Evolutionary conservation across 2,888 invertebrate species (phyloP).

Genomic region (Synanthedon tipuliformis): DNA sequence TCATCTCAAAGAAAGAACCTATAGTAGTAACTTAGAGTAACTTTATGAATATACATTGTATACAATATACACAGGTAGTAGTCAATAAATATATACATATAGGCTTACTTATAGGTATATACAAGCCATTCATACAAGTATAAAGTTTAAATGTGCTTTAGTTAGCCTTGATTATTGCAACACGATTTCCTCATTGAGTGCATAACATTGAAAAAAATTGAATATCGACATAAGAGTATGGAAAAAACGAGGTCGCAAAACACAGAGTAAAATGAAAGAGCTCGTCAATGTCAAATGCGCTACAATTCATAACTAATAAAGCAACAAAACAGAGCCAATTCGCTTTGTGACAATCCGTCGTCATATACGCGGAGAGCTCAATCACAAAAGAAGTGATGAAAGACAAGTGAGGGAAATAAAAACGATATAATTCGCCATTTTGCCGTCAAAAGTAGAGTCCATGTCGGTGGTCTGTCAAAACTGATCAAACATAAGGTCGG

Average conservation of each 20-base stretch:
- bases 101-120: too few relatives aligned
- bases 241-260: constrained; percentile 7
- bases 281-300: constrained; percentile 18
- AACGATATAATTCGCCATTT: constrained; percentile 66
- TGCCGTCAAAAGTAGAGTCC: constrained; percentile 59
- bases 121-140: too few relatives aligned
- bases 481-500: constrained; percentile 56
- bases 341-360: constrained; percentile 47
- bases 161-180: not conserved
- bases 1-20: too few relatives aligned
- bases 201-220: constrained; percentile 1
- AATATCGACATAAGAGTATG: constrained; percentile 5
- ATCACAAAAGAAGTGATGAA: constrained; percentile 66
- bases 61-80: too few relatives aligned
- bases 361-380: constrained; percentile 42
- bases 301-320: constrained; percentile 29
- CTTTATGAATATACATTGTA: too few relatives aligned
- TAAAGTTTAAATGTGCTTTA: too few relatives aligned
- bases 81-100: too few relatives aligned
- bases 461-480: constrained; percentile 65
- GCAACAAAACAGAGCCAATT: constrained; percentile 46
- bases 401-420: constrained; percentile 59
- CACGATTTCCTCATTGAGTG: not conserved
- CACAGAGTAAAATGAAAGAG: constrained; percentile 17
- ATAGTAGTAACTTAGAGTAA: too few relatives aligned